phyloP scores from a whole-genome alignment of 2,113 vertebrate species.

The Ctenomys sociabilis region DNA sequence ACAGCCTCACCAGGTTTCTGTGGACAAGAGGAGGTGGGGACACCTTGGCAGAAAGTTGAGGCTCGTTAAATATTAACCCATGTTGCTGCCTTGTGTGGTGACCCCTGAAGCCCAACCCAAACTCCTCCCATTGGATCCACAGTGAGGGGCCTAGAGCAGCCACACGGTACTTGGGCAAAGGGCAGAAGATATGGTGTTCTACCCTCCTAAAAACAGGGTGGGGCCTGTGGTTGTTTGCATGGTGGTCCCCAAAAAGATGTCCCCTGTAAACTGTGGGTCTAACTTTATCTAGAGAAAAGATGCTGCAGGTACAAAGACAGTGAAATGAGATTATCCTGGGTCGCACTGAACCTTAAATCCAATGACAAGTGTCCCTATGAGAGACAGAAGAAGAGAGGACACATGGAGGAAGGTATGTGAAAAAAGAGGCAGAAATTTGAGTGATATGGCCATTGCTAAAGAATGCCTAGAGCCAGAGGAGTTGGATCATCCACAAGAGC shows the following conservation, averaged over 20 bases:
- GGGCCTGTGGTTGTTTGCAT: background rate
- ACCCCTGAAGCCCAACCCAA: conserved; percentile 4
- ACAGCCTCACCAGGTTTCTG: background rate
- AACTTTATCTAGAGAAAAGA: background rate
- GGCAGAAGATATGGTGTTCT: background rate
- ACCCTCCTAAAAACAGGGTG: background rate
- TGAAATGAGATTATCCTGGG: background rate
- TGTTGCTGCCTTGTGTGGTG: background rate
- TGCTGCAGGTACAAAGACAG: background rate
- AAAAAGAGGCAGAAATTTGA: background rate
- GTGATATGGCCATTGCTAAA: background rate
- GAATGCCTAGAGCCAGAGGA: background rate
- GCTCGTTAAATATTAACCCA: conserved; percentile 4
- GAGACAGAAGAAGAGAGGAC: background rate
- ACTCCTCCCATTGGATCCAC: background rate
- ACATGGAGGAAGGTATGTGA: background rate
- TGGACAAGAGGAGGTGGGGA: background rate
- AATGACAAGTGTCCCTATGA: background rate
- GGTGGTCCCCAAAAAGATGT: background rate
- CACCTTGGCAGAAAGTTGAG: background rate
- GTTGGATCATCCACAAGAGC: background rate
- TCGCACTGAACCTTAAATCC: background rate
- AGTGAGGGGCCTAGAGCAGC: background rate
- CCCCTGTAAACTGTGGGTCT: background rate
- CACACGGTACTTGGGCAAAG: background rate